Conservation (phyloP, 2,113 vertebrate genomes). For the Fulmarus glacialis region DNA sequence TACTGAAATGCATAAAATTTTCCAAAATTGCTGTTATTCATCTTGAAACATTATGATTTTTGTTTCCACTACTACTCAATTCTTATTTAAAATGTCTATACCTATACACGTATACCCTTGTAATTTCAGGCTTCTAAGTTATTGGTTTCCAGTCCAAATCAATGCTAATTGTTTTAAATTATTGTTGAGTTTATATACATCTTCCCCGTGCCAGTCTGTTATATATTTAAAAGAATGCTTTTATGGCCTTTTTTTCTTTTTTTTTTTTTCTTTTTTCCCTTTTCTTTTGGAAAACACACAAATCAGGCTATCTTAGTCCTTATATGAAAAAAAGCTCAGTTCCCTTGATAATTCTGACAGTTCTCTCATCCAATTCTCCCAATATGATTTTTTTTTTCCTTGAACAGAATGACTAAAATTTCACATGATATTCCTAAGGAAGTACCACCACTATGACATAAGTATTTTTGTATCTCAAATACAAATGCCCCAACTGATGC, state of each 20-base stretch:
- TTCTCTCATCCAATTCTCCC: not conserved
- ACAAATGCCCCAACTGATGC: not conserved
- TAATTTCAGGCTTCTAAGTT: not conserved
- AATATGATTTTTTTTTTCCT: not conserved
- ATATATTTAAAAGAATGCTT: not conserved
- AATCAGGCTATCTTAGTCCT: not conserved
- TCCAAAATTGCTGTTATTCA: not conserved
- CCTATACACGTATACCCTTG: not conserved
- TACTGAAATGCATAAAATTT: not conserved
- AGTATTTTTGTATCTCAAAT: not conserved
- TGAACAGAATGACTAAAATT: not conserved
- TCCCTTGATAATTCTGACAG: not conserved
- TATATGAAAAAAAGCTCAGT: not conserved
- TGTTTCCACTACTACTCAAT: not conserved
- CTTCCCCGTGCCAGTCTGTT: not conserved
- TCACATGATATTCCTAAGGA: not conserved
- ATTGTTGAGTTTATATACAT: not conserved
- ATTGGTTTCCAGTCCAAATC: not conserved
- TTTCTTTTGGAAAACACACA: not conserved
- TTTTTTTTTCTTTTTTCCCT: not conserved
- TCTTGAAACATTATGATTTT: not conserved
- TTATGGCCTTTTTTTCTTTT: not conserved
- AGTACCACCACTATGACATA: not conserved
- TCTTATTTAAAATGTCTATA: not conserved
- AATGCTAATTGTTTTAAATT: not conserved